Base-by-base conservation (phyloP, 2,797 vertebrate genomes). In the Cercopithecus petaurista region DNA sequence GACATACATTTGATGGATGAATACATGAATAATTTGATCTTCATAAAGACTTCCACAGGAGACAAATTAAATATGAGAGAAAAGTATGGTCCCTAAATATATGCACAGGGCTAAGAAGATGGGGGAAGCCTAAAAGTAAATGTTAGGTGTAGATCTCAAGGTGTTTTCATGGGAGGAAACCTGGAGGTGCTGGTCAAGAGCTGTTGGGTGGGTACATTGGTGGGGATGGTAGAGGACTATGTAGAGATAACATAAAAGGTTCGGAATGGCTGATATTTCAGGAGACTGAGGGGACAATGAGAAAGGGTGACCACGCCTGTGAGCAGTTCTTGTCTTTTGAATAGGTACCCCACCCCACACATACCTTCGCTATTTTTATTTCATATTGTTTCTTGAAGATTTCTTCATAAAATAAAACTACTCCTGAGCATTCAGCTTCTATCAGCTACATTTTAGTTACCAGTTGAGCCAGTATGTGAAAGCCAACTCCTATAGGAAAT, bases 381-480 rank as follows among this genome's bases (percentile, higher is more conserved):
- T 88, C 41, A 52, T 61, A 33, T 33, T 79, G n/a, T 73, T 85
- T 86, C 76, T 82, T 41, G n/a, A 70, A 86, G n/a, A 84, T 88
- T 88, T 67, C 70, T 26, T 83, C 50, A 80, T 39, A 76, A 91
- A 95, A 80, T 46, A 81, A 95, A 89, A 84, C 75, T 50, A 70
- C 4, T 46, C n/a, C 1, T 43, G 28, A 28, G 11, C 33, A 89
- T 81, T 57, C 39, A 73, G 28, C 33, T 81, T 24, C 30, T 59
- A 39, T 76, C 48, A 39, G 13, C 79, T 48, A 95, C 52, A 88
- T 90, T 90, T 90, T 61, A 93, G 12, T 76, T 79, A 81, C 64
- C 55, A 93, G 57, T 75, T 90, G 90, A 88, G n/a, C 72, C 82
- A 93, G 36, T 82, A 89, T 17, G n/a, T 80, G 55, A 79, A 90